Evolutionary conservation across 2,888 invertebrate species (phyloP), one percentile per base, ranked within the genome.

Genomic region (Malacosoma neustria): DNA sequence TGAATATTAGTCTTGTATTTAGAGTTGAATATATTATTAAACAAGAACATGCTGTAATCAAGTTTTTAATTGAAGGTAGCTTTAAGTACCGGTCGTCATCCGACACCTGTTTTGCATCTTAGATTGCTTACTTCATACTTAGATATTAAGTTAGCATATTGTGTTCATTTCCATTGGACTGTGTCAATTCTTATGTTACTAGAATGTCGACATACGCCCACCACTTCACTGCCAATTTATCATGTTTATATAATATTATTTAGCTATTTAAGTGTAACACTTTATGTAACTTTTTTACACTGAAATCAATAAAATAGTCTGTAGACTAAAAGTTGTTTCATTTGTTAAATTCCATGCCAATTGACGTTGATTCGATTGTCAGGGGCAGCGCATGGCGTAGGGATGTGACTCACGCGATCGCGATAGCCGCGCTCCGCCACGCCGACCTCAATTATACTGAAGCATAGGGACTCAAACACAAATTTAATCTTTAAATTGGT

Each of bases 141-240:
- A 52, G 46, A 45, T 48, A 54, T 54, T 62, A 56, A 54, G 60
- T 68, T 65, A 62, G 59, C 57, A 62, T 77, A 76, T 72, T 77
- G 66, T 74, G 72, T 77, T 79, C 66, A 66, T 72, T 76, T 61
- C 56, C 70, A 80, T 65, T 77, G 84, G 89, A 89, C 87, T 89
- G 88, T 87, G 89, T 89, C 89, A 87, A 87, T 89, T 89, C 89
- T 89, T 87, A 77, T 86, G 68, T 73, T 84, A 77, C 87, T 88
- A 89, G 89, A 89, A 88, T 89, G 71, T 86, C 74, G 84, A 87
- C 88, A 89, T 88, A 85, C 68, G 85, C 70, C 84, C 82, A 68
- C 74, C 79, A 74, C 74, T 54, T 70, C 69, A 80, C 80, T 80
- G 79, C 77, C 79, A 72, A 61, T 59, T 61, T 60, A 61, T 53